Base-by-base conservation (phyloP, 2,797 vertebrate species). In the Lacerta bilineata region DNA sequence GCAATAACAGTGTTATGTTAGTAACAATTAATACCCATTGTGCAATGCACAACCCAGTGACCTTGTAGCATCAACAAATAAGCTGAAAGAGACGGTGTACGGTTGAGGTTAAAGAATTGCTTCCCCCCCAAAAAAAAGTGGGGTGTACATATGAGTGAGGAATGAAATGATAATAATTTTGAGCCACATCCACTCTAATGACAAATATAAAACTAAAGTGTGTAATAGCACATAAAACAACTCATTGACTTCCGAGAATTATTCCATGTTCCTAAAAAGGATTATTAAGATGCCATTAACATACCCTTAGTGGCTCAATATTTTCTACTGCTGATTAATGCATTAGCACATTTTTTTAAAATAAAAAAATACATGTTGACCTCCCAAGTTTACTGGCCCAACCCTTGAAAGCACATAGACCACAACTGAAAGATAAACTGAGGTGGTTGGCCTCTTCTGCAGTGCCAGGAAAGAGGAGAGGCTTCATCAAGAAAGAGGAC, bases 321-420 rank as follows among this genome's bases (percentile, higher is more conserved):
- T 91, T 92, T 88, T 91, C 84, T 88, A 88, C 90, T 69, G 85
- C 90, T 94, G 94, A 94, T 91, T 92, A 95, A 92, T 90, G 89
- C 0, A 94, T 93, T 95, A 91, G 82, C 91, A 94, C 93, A 94
- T 82, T 66, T 89, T 91, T 89, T 92, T 90, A 93, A 94, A 93
- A 92, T 92, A 95, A 92, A 90, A 93, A 55, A 55, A 55, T 55
- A 55, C 13, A 15, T 72, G 85, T 81, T 93, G 90, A 87, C 89
- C 82, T 89, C 90, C 93, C 87, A 83, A 84, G 92, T 88, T 93
- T 93, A 90, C 43, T 46, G 41, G 74, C 27, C 39, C 71, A 15
- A 55, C 3, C 55, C 66, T 39, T 80, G 36, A 80, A 55, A 50
- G 17, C 39, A 41, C 50, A 66, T 5, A 39, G 61, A 17, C 33